Evolutionary conservation across 2,113 vertebrate genomes (phyloP), one percentile per base, ranked within the genome.

Genomic region (Euleptes europaea): DNA sequence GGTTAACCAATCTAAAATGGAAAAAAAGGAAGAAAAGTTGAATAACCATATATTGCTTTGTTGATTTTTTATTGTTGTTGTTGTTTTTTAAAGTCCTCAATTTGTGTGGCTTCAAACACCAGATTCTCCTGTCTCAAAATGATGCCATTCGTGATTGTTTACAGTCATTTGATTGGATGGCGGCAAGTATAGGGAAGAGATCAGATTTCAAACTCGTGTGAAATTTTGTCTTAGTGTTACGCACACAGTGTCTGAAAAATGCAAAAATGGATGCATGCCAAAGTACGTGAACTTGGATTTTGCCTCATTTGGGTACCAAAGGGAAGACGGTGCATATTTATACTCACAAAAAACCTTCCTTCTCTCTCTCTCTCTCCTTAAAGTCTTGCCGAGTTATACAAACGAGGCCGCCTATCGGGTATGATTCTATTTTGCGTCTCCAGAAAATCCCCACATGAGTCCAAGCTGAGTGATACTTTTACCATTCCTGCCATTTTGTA

Each of bases 391-490:
- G 66, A 89, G 70, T 73, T 19, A 81, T 77, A 71, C 2, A 63
- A 92, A 90, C 47, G 72, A 90, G 40, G 57, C 89, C 79, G 82
- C 76, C 28, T 72, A 42, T 0, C 2, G 82, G 69, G 31, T 42
- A 42, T 3, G 12, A 6, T 21, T 84, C 89, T 93, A 49, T 92
- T 65, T 92, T 86, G 77, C 84, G 85, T 86, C 91, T 88, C 74
- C 70, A 81, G 75, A 92, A 92, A 88, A 91, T 91, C 80, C 75
- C 78, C 83, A 67, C 10, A 2, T 74, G 67, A 80, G 40, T 88
- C 70, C 4, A 77, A 82, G 28, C 28, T 86, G 63, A 72, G 35
- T 74, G 86, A 76, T 84, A 87, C 90, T 85, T 44, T 51, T n/a
- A 23, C 0, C 4, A 88, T 66, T 0, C 0, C 57, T 87, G 51